Conservation (phyloP, 2,888 invertebrate genomes). For the Hemaris fuciformis region DNA sequence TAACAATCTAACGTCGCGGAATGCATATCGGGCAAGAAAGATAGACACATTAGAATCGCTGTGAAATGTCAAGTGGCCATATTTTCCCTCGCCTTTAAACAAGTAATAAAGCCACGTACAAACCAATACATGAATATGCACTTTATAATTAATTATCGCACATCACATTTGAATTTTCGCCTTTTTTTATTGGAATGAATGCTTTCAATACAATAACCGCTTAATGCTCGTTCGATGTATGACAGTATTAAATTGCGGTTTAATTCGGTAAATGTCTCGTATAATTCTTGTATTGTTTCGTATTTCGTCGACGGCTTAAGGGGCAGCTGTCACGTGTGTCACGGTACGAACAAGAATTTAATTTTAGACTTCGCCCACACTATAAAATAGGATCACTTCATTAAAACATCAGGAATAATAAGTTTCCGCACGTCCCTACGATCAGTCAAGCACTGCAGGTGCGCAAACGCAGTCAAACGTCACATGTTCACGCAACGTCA, state of each 20-base stretch:
- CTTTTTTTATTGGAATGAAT: not conserved
- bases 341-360: not conserved
- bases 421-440: constrained; percentile 48
- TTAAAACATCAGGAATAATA: constrained; percentile 31
- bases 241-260: not conserved
- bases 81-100: not conserved
- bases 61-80: not conserved
- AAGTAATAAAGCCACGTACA: not conserved
- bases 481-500: constrained; percentile 29
- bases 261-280: not conserved
- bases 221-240: not conserved
- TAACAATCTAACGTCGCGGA: not conserved
- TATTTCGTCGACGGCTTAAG: constrained; percentile 3
- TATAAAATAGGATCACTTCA: constrained; percentile 37
- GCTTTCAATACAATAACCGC: not conserved
- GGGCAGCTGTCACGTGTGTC: not conserved
- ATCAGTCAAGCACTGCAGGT: constrained; percentile 62
- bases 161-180: not conserved
- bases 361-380: constrained; percentile 2
- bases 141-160: constrained; percentile 1
- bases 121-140: constrained; percentile 6
- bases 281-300: not conserved
- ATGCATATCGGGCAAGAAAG: not conserved
- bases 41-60: not conserved
- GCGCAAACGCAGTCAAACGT: constrained; percentile 43